Conservation (phyloP, 2,888 invertebrate species). For the Aricia artaxerxes region DNA sequence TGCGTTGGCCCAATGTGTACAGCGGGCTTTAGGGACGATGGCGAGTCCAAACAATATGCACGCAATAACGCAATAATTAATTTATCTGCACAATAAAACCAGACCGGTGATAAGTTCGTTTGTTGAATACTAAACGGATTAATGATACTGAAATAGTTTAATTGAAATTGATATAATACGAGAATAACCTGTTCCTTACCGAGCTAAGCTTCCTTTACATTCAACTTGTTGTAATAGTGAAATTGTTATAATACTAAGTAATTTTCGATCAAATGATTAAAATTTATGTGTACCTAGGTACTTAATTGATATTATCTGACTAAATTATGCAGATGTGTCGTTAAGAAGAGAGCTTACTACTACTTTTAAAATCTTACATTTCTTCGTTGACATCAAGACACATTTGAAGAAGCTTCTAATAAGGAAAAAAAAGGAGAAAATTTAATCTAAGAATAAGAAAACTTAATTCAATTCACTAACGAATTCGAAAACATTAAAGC, state of each 20-base stretch:
- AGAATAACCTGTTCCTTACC: constrained; percentile 23
- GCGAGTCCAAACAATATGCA: constrained; percentile 15
- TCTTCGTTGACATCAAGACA: background rate
- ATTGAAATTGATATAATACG: constrained; percentile 31
- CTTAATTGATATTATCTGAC: no score
- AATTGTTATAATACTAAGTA: background rate
- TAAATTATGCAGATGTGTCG: no score
- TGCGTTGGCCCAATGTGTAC: no score
- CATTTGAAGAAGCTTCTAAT: no score
- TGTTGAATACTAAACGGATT: constrained; percentile 30
- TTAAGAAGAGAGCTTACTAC: no score
- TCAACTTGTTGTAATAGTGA: constrained; percentile 2
- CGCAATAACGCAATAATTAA: constrained; percentile 31
- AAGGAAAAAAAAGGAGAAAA: background rate
- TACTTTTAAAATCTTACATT: no score
- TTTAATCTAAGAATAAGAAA: background rate
- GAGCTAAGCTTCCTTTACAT: constrained; percentile 9
- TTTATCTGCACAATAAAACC: constrained; percentile 27
- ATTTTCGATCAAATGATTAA: background rate
- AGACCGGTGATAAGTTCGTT: constrained; percentile 28
- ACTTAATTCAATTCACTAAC: background rate
- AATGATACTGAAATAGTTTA: constrained; percentile 30
- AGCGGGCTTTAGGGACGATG: background rate
- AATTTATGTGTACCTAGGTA: no score
- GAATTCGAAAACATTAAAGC: background rate